Evolutionary conservation across 2,797 vertebrate species (phyloP).

Genomic region (Ispidina picta): DNA sequence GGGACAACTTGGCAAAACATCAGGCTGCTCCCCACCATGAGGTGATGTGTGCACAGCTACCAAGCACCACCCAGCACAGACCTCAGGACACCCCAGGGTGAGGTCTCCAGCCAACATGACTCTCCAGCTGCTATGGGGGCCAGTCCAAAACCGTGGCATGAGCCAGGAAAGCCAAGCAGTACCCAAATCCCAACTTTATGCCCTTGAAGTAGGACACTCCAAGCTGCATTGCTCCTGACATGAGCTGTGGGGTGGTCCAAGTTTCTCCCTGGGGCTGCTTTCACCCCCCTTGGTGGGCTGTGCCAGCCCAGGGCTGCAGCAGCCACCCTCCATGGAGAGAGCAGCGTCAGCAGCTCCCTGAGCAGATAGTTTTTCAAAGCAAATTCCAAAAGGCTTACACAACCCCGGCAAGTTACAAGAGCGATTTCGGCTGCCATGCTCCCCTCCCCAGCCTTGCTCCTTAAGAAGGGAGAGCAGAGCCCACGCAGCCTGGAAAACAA

Average conservation of each 20-base stretch:
- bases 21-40: fast-evolving
- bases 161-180: neutral
- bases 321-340: neutral
- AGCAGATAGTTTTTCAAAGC: slow-evolving; percentile 64
- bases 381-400: slow-evolving; percentile 66
- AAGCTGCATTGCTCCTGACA: neutral
- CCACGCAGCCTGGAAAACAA: slow-evolving; percentile 42
- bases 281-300: neutral
- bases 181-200: neutral
- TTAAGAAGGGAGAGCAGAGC: slow-evolving; percentile 33
- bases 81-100: neutral
- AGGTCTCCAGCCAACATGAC: neutral
- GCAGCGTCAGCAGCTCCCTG: neutral
- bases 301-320: neutral
- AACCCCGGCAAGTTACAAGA: slow-evolving; percentile 31
- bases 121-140: neutral
- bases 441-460: slow-evolving; percentile 21
- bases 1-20: fast-evolving
- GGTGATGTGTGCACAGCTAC: fast-evolving
- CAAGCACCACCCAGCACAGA: neutral
- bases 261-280: neutral
- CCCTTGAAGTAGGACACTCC: fast-evolving
- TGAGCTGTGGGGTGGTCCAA: neutral
- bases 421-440: neutral
- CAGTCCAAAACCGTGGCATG: neutral